phyloP scores from a whole-genome alignment of 1,140 invertebrate genomes.

The Cryptotermes secundus region DNA sequence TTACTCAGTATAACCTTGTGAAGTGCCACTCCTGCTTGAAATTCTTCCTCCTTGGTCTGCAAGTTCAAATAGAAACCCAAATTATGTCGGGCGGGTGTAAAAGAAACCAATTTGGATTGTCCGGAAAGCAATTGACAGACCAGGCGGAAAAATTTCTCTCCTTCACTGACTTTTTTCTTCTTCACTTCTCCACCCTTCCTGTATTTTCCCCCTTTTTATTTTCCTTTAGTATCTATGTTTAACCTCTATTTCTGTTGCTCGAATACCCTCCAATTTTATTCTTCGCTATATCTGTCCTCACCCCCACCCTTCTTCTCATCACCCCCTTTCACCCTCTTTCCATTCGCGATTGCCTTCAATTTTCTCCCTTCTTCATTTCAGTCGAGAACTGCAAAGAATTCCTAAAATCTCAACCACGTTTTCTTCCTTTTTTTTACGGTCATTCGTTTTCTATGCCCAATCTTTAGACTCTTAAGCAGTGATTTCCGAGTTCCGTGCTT shows the following conservation, averaged over 20 bases:
- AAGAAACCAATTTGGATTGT: constrained; percentile 13
- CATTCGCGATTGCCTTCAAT: too few species aligned
- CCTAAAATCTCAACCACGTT: not conserved
- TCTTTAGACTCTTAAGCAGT: not conserved
- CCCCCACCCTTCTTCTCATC: too few species aligned
- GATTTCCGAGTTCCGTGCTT: not conserved
- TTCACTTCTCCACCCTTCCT: not conserved
- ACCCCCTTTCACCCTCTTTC: not conserved
- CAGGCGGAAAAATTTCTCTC: not conserved
- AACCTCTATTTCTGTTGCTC: not conserved
- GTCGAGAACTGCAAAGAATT: not conserved
- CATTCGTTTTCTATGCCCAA: not conserved
- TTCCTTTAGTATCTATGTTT: not conserved
- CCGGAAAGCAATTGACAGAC: constrained; percentile 10
- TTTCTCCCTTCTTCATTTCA: constrained; percentile 1
- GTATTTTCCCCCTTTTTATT: not conserved
- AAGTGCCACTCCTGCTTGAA: not conserved
- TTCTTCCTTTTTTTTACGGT: not conserved
- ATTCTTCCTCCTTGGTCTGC: not conserved
- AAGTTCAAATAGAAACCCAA: not conserved
- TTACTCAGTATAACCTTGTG: too few species aligned
- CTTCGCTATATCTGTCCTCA: not conserved
- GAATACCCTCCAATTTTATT: not conserved
- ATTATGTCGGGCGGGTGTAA: not conserved
- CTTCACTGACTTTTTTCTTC: not conserved